Evolutionary conservation across 2,113 vertebrate species (phyloP).

Genomic region (Nyctibius bracteatus): DNA sequence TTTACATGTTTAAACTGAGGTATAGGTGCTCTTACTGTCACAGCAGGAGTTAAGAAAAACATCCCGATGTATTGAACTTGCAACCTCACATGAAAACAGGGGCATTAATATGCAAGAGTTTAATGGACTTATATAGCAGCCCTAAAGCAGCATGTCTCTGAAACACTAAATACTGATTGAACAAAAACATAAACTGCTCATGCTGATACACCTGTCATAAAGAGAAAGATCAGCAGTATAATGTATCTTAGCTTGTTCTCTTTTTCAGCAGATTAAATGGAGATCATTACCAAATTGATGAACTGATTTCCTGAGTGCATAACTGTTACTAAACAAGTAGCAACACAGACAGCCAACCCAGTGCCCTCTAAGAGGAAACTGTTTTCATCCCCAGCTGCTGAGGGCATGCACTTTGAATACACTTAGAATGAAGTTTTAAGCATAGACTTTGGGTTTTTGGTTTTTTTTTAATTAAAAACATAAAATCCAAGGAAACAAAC

Average conservation of each 20-base stretch:
- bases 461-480: constrained; percentile 3
- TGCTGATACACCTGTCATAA: not conserved
- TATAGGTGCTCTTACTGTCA: not conserved
- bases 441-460: not conserved
- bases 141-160: not conserved
- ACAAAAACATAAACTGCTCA: not conserved
- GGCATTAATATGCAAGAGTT: not conserved
- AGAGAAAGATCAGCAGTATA: not conserved
- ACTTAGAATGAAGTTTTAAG: not conserved
- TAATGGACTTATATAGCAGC: not conserved
- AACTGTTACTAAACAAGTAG: not conserved
- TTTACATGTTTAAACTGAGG: not conserved
- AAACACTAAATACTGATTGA: not conserved
- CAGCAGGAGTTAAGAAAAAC: not conserved
- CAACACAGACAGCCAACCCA: not conserved
- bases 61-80: not conserved
- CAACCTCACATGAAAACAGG: not conserved
- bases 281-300: not conserved
- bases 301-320: not conserved
- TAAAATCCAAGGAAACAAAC: not conserved
- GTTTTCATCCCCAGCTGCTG: not conserved
- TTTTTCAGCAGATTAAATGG: not conserved
- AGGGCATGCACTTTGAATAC: not conserved
- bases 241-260: not conserved
- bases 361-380: not conserved